Base-by-base conservation (phyloP, 2,797 vertebrate species). In the Argentina silus region DNA sequence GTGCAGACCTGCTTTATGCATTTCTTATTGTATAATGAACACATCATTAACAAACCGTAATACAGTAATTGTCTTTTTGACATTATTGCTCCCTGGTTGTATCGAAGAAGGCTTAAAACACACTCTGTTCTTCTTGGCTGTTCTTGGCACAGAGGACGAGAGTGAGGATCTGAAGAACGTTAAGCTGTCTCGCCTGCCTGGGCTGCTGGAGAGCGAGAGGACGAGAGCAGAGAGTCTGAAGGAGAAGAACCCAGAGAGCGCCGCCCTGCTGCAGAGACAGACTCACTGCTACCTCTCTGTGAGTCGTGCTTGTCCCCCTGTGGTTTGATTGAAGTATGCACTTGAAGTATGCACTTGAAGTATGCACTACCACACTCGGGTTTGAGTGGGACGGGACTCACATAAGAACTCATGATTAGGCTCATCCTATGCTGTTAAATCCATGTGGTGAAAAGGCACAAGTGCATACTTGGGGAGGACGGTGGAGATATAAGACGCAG, bases 151-250 rank as follows among this genome's bases (percentile, higher is more conserved):
- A 97, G 96, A 96, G 82, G 83, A 85, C 1, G 93, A 95, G 42
- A 92, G 93, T 1, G 95, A 95, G n/a, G 86, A 85, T 11, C 87
- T 95, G 57, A 93, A 93, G 80, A 89, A 81, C 61, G 86, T 72
- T 53, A 95, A 95, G 82, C 78, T 95, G 57, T 90, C 86, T 59
- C 87, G 91, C n/a, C 85, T 96, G 70, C 88, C 94, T 0, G 88
- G 86, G 12, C 90, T 89, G 53, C 78, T 97, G 79, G 93, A 94
- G 65, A 90, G 75, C 6, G 90, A 93, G 42, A 92, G 85, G 87
- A 93, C 87, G 76, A 93, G 87, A 70, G 85, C 93, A 1, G 88
- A 90, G 69, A 90, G 81, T 47, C 86, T 95, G 15, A 85, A 83
- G 64, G 90, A 86, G 75, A 92, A 74, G 19, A 87, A 89, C 61